Conservation (phyloP, 2,797 vertebrate species). For the Leptoclinus maculatus region DNA sequence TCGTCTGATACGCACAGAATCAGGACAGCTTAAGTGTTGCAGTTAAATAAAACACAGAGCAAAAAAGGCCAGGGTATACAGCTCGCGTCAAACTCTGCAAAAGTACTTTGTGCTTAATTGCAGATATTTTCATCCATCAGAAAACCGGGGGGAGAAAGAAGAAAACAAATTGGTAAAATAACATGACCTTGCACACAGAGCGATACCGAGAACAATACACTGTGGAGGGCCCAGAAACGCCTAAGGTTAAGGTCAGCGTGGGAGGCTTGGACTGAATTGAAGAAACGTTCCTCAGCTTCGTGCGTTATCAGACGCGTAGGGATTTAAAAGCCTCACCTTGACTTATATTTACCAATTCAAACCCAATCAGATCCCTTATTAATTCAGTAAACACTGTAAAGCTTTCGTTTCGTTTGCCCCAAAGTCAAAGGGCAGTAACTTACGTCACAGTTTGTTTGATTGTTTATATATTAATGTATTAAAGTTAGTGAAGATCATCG, state of each 20-base stretch:
- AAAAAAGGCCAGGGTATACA: rapidly evolving
- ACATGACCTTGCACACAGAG: neutral
- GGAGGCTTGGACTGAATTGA: neutral
- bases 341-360: neutral
- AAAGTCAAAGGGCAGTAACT: neutral
- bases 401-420: neutral
- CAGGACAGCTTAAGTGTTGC: conserved; percentile 6
- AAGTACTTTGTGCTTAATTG: neutral
- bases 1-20: neutral
- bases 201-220: neutral
- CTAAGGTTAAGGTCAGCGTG: neutral
- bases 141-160: neutral
- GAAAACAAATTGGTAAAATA: neutral
- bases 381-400: neutral
- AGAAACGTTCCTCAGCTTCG: neutral
- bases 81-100: neutral
- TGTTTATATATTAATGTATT: neutral
- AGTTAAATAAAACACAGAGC: neutral
- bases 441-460: neutral
- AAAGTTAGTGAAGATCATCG: too few relatives aligned
- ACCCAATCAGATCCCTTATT: neutral
- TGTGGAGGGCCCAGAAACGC: neutral
- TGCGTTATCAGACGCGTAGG: neutral
- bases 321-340: conserved; percentile 7
- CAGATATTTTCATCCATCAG: neutral